Base-by-base conservation (phyloP, 2,113 vertebrate species). In the Menura novaehollandiae region DNA sequence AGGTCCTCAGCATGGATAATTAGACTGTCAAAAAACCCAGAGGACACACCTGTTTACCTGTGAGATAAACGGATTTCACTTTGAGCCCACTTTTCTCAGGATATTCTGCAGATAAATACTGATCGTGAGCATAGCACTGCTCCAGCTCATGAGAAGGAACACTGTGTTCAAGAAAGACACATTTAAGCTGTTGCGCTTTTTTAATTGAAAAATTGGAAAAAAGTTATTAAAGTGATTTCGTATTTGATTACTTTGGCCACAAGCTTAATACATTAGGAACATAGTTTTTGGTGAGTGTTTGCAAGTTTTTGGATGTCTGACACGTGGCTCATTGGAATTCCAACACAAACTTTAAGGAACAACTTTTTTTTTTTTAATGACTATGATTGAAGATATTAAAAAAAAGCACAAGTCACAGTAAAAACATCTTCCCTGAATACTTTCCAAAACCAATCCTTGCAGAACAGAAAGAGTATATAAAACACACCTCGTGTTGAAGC, bases 1-100 rank as follows among this genome's bases (percentile, higher is more conserved):
- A 20, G 10, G 18, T 44, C 28, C 21, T 69, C 33, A 41, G 4
- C 8, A 8, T 6, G 19, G 20, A 43, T 73, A 52, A 58, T 24
- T 30, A 46, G 6, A 21, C 8, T n/a, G 35, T 20, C 8, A 69
- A 16, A 84, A 80, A 13, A 9, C 0, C 0, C 7, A 66, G 22
- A 71, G 7, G 18, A 51, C 26, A 21, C 6, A 35, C 16, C 6
- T 56, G 30, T 23, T 56, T 43, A 67, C 43, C 30, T 39, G 13
- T 72, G 11, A 43, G 9, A 21, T 56, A 56, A 46, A 2, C 13
- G 52, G 30, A 46, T 58, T 82, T 71, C 28, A 69, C 3, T 20
- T 71, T 37, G 15, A 30, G 1, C 30, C 5, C 23, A 16, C 21
- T 69, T 79, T 78, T 68, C 28, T 55, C 23, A 37, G 7, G 6